Evolutionary conservation across 2,888 invertebrate genomes (phyloP).

Genomic region (Cataglyphis livida): DNA sequence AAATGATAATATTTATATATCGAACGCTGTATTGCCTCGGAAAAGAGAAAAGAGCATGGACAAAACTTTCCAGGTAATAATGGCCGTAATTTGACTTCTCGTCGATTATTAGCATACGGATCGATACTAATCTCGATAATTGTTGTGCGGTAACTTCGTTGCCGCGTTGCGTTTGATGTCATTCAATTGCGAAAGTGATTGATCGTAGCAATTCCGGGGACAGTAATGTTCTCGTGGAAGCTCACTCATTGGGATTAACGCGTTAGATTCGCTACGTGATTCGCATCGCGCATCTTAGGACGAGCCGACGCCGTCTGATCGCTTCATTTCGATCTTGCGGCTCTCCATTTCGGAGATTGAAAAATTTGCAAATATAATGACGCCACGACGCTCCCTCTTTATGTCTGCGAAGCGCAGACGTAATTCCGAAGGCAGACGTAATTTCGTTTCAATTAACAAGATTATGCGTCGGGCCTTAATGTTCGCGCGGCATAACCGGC

Average conservation of each 20-base stretch:
- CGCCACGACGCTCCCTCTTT: not conserved
- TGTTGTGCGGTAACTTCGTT: slow-evolving; percentile 49
- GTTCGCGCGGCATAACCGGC: slow-evolving; percentile 40
- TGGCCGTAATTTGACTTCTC: slow-evolving; percentile 24
- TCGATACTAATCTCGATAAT: slow-evolving; percentile 49
- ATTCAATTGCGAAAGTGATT: slow-evolving; percentile 48
- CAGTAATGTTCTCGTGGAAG: slow-evolving; percentile 72
- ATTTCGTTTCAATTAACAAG: slow-evolving; percentile 57
- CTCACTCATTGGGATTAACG: slow-evolving; percentile 71
- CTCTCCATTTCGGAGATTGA: slow-evolving; percentile 39
- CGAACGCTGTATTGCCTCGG: not conserved
- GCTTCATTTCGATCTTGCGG: slow-evolving; percentile 1
- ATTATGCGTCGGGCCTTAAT: slow-evolving; percentile 39
- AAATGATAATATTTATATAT: not conserved
- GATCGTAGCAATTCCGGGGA: slow-evolving; percentile 56
- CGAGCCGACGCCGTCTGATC: not conserved
- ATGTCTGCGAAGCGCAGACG: not conserved
- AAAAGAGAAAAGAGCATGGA: not conserved
- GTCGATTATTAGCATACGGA: slow-evolving; percentile 35
- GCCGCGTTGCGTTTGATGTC: slow-evolving; percentile 45
- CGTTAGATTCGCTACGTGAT: slow-evolving; percentile 65
- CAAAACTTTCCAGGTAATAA: not conserved
- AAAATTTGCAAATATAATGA: slow-evolving; percentile 49
- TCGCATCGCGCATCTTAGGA: slow-evolving; percentile 41
- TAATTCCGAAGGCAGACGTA: slow-evolving; percentile 32